Base-by-base conservation (phyloP, 2,888 invertebrate genomes). In the Elegia similella region DNA sequence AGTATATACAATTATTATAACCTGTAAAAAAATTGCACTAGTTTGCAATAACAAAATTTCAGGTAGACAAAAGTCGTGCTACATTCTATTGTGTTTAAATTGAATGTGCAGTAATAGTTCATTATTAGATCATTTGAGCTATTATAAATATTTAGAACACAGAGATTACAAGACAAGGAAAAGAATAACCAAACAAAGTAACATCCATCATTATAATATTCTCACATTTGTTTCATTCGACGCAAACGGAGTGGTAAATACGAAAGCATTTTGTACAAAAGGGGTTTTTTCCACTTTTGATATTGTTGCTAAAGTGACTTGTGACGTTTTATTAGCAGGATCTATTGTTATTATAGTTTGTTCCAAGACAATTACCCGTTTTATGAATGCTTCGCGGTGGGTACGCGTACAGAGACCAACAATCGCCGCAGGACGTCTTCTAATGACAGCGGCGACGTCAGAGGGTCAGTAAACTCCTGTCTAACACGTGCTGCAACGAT, bases 391-490 rank as follows among this genome's bases (percentile, higher is more conserved):
- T 58, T 53, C 61, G 46, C 58, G 62, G 60, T 59, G 60, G 71
- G 44, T 55, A 29, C 69, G 69, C 70, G 68, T 62, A 73, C 47
- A 32, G 65, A 73, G 74, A 74, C 66, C 73, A 72, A 66, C 61
- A 68, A 66, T 70, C 80, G 69, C 83, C 66, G 69, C 80, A 80
- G 84, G 85, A 82, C 74, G 78, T 75, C 77, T 66, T 69, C 70
- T 78, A 83, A 84, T 80, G 76, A 76, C 70, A 72, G 70, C 68
- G 63, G 66, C 65, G 64, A 67, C 75, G 73, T 73, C 73, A 69
- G 69, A 68, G 76, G 84, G 85, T 80, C 82, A 82, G 63, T 77
- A 72, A 79, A 80, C 81, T 75, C 68, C 67, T 69, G 65, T 67
- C 70, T 61, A 73, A 70, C 82, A 81, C 78, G 80, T 77, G 80